These are phyloP conservation scores for Heteropelma amictum DNA, from an alignment of 2,888 invertebrate genomes.

Conservation along the genomic window DNA sequence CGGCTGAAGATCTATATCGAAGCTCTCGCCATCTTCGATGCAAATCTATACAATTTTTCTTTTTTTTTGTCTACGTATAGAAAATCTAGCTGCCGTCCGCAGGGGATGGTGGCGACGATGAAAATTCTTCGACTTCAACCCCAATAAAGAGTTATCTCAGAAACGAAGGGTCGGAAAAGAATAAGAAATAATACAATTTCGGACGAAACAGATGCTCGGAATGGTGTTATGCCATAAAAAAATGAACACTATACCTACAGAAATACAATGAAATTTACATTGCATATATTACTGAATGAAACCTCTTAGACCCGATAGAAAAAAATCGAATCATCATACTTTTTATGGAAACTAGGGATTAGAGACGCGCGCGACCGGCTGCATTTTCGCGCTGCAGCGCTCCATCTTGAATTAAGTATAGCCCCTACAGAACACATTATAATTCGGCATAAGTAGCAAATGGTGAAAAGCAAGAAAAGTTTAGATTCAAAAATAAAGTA, in stretches of 20 bases:
- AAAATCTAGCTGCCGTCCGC: slow-evolving; percentile 58
- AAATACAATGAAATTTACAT: background rate
- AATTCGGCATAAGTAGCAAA: too few relatives aligned
- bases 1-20: slow-evolving; percentile 2
- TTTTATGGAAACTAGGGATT: too few relatives aligned
- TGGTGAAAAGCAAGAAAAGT: too few relatives aligned
- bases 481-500: too few relatives aligned
- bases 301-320: too few relatives aligned
- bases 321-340: too few relatives aligned
- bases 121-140: background rate
- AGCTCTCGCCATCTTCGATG: slow-evolving; percentile 19
- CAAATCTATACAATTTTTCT: slow-evolving; percentile 62
- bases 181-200: slow-evolving; percentile 50
- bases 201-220: slow-evolving; percentile 20
- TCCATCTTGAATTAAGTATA: too few relatives aligned
- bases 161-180: slow-evolving; percentile 42
- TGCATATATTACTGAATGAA: background rate
- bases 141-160: slow-evolving; percentile 11
- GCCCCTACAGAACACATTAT: too few relatives aligned
- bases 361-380: too few relatives aligned
- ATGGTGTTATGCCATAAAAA: background rate
- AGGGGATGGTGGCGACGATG: background rate
- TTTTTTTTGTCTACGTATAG: slow-evolving; percentile 42
- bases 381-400: too few relatives aligned
- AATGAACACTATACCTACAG: background rate